A percentile compares a stretch with the other conserved stretches of the same genome.
These are phyloP conservation scores for Conus canariensis DNA, from an alignment of 2,888 invertebrate genomes.

Conservation along the genomic window DNA sequence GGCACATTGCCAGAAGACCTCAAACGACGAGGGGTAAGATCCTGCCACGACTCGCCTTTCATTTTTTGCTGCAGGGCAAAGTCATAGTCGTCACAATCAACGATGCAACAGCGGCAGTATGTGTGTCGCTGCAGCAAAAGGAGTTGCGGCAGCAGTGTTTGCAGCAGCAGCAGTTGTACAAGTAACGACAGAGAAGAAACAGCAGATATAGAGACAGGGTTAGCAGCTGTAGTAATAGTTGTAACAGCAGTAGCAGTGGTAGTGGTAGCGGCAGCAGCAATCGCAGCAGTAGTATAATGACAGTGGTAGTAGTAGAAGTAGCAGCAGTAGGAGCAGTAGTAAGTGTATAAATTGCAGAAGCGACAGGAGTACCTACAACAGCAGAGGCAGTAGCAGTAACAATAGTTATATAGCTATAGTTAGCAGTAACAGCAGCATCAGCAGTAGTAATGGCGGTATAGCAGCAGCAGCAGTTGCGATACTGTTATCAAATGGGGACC, in stretches of 20 bases:
- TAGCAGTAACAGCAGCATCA: not conserved
- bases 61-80: no score
- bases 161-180: not conserved
- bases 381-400: not conserved
- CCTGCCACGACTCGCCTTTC: no score
- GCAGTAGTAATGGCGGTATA: not conserved
- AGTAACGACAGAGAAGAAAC: no score
- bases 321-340: no score
- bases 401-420: no score
- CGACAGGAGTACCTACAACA: not conserved
- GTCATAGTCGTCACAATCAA: no score
- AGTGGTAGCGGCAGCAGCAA: not conserved
- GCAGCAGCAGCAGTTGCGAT: not conserved
- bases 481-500: not conserved
- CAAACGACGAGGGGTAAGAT: slow-evolving; percentile 42
- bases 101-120: no score
- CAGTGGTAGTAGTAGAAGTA: no score
- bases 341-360: not conserved
- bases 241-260: not conserved
- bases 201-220: no score
- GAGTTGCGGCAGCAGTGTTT: slow-evolving; percentile 35
- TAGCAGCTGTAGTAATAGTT: not conserved
- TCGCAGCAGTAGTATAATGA: no score
- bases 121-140: not conserved
- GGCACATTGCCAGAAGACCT: slow-evolving; percentile 48